Evolutionary conservation across 1,140 invertebrate genomes (phyloP).

Genomic region (Tetragonula clypearis): DNA sequence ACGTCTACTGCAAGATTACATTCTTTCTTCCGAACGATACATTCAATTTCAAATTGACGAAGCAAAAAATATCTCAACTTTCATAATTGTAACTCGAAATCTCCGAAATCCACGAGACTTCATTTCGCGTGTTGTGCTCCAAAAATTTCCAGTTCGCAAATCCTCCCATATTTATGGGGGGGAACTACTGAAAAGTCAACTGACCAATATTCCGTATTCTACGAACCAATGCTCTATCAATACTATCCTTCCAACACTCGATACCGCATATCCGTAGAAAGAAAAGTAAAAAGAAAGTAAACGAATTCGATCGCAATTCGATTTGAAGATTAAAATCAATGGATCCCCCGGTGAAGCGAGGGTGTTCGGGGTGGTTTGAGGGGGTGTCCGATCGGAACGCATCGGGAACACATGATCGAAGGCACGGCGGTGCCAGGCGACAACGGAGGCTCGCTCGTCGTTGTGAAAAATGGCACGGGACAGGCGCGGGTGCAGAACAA

Average conservation of each 20-base stretch:
- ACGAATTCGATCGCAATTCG: not conserved
- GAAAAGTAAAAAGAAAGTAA: not conserved
- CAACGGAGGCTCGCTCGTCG: not conserved
- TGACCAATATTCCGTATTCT: not conserved
- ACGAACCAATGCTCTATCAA: not conserved
- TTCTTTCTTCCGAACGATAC: too few species aligned
- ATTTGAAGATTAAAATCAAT: constrained; percentile 1
- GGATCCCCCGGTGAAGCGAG: not conserved
- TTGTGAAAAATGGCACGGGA: constrained; percentile 35
- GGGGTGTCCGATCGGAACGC: not conserved
- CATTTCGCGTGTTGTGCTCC: not conserved
- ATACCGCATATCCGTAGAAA: not conserved
- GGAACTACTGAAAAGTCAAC: not conserved
- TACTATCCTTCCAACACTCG: not conserved
- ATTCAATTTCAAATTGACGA: too few species aligned
- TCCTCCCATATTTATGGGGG: not conserved
- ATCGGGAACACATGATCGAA: constrained; percentile 10
- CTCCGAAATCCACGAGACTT: not conserved
- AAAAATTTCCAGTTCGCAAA: not conserved
- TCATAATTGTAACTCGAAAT: not conserved
- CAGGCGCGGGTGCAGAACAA: not conserved
- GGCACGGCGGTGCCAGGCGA: not conserved
- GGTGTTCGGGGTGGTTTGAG: too few species aligned
- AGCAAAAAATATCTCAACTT: too few species aligned
- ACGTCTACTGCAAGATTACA: too few species aligned